Evolutionary conservation across 2,888 invertebrate genomes (phyloP).

Genomic region (Chrysotoxum bicinctum): DNA sequence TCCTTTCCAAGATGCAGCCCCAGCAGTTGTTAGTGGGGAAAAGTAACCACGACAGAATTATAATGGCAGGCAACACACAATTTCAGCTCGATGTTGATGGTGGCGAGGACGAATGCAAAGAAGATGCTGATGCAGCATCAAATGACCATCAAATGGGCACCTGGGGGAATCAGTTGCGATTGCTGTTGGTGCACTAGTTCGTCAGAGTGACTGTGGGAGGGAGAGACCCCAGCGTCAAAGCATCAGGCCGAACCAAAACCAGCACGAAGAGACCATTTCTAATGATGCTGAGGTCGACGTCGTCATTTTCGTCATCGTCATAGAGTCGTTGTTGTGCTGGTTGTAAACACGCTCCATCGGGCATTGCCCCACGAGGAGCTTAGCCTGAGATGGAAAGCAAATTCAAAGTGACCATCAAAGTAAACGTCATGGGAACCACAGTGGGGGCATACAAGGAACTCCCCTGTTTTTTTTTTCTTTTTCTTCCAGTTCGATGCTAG

Average conservation of each 20-base stretch:
- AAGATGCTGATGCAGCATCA: slow-evolving; percentile 55
- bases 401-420: slow-evolving; percentile 66
- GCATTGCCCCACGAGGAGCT: slow-evolving; percentile 39
- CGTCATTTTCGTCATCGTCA: slow-evolving; percentile 3
- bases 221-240: background rate
- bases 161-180: slow-evolving; percentile 47
- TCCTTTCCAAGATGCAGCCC: slow-evolving; percentile 14
- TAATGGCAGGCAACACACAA: slow-evolving; percentile 48
- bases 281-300: slow-evolving; percentile 69
- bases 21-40: background rate
- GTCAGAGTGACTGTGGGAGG: slow-evolving; percentile 60
- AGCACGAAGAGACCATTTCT: slow-evolving; percentile 64
- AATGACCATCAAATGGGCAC: slow-evolving; percentile 66
- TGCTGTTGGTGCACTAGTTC: slow-evolving; percentile 45
- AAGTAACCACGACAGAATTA: slow-evolving; percentile 49
- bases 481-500: slow-evolving; percentile 31
- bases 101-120: slow-evolving; percentile 39
- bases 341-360: slow-evolving; percentile 54
- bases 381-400: slow-evolving; percentile 39
- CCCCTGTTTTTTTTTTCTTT: background rate
- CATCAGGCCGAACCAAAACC: slow-evolving; percentile 23
- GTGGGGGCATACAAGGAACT: slow-evolving; percentile 4
- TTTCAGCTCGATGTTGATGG: slow-evolving; percentile 17
- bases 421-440: slow-evolving; percentile 67
- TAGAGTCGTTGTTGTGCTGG: background rate